A percentile compares a stretch with the other conserved stretches of the same genome.
Conservation (phyloP, 2,888 invertebrate species). For the Heliconius erato region DNA sequence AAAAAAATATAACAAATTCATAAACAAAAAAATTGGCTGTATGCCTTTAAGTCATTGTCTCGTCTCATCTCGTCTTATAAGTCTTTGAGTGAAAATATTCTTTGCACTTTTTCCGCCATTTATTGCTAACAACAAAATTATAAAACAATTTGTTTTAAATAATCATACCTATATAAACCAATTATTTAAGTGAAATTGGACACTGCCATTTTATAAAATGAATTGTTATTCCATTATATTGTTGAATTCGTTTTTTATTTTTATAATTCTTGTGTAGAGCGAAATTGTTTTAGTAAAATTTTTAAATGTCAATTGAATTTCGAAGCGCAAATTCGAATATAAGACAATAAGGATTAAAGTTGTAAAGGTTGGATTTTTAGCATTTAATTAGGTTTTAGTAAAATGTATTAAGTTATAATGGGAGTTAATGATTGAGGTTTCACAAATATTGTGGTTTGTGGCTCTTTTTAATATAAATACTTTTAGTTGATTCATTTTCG, state of each 20-base stretch:
- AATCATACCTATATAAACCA: background rate
- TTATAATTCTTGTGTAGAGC: constrained; percentile 29
- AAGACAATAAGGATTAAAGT: constrained; percentile 41
- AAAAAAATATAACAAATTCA: too few species aligned
- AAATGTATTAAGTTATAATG: background rate
- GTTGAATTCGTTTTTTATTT: constrained; percentile 37
- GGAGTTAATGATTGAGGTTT: background rate
- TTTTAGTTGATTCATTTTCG: too few species aligned
- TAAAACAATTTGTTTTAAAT: background rate
- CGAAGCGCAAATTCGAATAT: background rate
- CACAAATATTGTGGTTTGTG: too few species aligned
- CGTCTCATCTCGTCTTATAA: too few species aligned
- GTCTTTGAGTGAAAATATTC: background rate
- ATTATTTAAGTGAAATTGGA: constrained; percentile 1
- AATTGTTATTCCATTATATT: constrained; percentile 24
- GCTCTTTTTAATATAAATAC: too few species aligned
- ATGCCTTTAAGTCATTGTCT: background rate
- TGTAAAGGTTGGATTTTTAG: constrained; percentile 40
- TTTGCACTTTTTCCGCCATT: background rate
- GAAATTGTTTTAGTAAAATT: constrained; percentile 42
- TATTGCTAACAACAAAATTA: background rate
- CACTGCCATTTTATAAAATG: constrained; percentile 34
- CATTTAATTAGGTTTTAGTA: constrained; percentile 28
- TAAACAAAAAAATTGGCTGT: background rate
- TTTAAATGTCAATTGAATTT: constrained; percentile 39